Conservation (phyloP, 1,140 invertebrate genomes). For the Delia radicum region DNA sequence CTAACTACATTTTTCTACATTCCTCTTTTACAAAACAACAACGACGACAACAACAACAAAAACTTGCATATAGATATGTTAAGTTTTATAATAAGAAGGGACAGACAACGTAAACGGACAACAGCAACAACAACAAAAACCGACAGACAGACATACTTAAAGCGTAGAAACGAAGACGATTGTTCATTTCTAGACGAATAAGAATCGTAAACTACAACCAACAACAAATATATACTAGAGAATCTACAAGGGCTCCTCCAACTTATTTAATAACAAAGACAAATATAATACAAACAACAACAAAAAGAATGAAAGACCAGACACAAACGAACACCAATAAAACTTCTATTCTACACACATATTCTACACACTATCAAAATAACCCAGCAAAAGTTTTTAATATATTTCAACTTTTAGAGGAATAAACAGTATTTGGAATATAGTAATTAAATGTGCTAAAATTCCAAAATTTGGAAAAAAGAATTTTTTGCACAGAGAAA, state of each 20-base stretch:
- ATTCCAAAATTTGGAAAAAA: too few species aligned
- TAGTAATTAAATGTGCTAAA: too few species aligned
- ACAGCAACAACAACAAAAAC: not conserved
- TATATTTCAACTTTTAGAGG: too few species aligned
- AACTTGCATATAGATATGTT: not conserved
- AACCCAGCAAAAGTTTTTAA: too few species aligned
- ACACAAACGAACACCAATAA: not conserved
- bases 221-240: not conserved
- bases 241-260: too few species aligned
- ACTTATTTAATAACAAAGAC: too few species aligned
- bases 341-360: too few species aligned
- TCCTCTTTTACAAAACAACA: constrained; percentile 33
- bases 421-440: too few species aligned
- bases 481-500: too few species aligned
- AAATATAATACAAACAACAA: not conserved
- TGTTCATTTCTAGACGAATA: not conserved
- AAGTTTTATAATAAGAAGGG: not conserved
- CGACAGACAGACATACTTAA: not conserved
- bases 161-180: too few species aligned
- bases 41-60: constrained; percentile 18
- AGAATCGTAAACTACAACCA: not conserved
- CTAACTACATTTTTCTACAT: constrained; percentile 57
- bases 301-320: too few species aligned
- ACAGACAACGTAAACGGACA: not conserved
- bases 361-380: too few species aligned